phyloP scores from a whole-genome alignment of 2,113 vertebrate species.

The Rhineura floridana region DNA sequence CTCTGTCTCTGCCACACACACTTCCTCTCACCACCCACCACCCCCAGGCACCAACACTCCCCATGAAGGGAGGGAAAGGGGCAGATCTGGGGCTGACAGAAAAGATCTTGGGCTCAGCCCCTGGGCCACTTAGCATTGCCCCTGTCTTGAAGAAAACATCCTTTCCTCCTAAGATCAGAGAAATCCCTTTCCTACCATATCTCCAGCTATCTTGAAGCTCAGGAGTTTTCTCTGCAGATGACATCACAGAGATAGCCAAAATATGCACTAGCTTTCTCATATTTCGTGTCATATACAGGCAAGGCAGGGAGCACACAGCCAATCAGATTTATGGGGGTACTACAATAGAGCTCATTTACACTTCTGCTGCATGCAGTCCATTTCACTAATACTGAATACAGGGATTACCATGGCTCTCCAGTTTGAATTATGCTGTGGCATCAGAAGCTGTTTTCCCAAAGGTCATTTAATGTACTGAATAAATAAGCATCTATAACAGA shows the following conservation, averaged over 20 bases:
- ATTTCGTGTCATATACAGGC: background rate
- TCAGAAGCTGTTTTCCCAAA: background rate
- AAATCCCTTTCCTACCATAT: background rate
- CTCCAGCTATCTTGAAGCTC: background rate
- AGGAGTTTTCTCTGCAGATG: background rate
- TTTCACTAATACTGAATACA: background rate
- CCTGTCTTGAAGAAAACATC: no score
- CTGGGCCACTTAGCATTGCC: no score
- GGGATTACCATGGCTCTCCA: background rate
- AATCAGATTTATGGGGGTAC: background rate
- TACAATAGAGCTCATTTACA: background rate
- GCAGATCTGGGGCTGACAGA: no score
- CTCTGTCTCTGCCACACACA: no score
- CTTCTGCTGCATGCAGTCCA: background rate
- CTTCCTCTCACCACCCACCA: no score
- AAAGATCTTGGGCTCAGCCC: no score
- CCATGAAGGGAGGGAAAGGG: no score
- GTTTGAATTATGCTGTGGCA: background rate
- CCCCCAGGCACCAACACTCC: no score
- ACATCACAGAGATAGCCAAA: background rate
- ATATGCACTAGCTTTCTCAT: background rate
- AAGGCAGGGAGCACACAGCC: background rate
- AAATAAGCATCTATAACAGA: background rate
- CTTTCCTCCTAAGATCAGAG: no score
- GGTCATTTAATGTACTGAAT: background rate